These are phyloP conservation scores for Hesperia comma DNA, from an alignment of 2,888 invertebrate species.

Conservation along the genomic window DNA sequence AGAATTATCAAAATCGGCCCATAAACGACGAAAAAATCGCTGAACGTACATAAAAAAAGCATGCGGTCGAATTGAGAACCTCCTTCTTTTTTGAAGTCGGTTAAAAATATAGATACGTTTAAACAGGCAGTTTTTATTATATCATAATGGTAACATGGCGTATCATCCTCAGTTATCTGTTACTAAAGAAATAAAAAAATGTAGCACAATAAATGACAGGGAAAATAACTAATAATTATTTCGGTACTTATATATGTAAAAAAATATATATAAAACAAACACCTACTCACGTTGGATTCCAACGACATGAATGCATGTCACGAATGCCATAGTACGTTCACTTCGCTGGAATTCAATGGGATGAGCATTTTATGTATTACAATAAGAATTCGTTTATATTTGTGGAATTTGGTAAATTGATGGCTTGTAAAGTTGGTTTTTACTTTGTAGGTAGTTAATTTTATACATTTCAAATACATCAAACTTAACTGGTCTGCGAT, in stretches of 20 bases:
- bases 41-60: too few species aligned
- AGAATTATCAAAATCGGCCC: too few species aligned
- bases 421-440: constrained; percentile 24
- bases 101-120: not conserved
- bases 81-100: too few species aligned
- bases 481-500: constrained; percentile 78
- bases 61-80: too few species aligned
- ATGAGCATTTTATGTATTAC: not conserved
- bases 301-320: too few species aligned
- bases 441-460: constrained; percentile 29
- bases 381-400: not conserved
- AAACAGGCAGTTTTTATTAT: not conserved
- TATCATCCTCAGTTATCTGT: not conserved
- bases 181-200: not conserved
- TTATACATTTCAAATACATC: constrained; percentile 45
- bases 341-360: too few species aligned
- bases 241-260: constrained; percentile 1
- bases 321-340: too few species aligned
- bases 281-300: too few species aligned
- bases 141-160: not conserved
- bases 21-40: too few species aligned
- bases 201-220: not conserved
- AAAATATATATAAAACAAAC: not conserved
- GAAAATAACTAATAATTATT: not conserved
- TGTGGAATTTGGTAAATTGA: not conserved